Evolutionary conservation across 2,113 vertebrate species (phyloP).

Genomic region (Semicossyphus pulcher): DNA sequence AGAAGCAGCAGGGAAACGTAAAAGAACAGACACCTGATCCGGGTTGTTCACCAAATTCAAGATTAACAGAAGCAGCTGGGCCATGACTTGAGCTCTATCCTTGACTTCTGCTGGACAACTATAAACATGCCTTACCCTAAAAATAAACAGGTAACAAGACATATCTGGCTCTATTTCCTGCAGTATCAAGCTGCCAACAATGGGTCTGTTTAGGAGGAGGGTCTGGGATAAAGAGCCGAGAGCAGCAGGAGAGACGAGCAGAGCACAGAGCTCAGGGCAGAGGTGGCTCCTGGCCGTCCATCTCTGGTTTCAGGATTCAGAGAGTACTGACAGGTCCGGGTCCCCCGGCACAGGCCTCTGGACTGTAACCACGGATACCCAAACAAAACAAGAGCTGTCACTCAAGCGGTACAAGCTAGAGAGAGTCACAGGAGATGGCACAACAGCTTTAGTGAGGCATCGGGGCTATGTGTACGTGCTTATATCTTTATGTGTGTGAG

Average conservation of each 20-base stretch:
- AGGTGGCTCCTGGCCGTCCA: no score
- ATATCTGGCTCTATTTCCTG: constrained; percentile 13
- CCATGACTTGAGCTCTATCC: not conserved
- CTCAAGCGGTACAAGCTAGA: constrained; percentile 65
- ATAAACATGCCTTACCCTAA: no score
- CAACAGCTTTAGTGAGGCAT: constrained; percentile 62
- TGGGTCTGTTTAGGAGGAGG: no score
- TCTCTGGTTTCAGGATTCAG: no score
- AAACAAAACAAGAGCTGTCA: constrained; percentile 77
- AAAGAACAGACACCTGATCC: constrained; percentile 63
- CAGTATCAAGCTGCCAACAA: constrained; percentile 10
- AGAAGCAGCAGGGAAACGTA: constrained; percentile 33
- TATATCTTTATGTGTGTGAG: constrained; percentile 43
- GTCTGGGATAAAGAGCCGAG: no score
- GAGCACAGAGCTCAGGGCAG: no score
- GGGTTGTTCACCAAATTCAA: constrained; percentile 40
- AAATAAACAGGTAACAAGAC: not conserved
- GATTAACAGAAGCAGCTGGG: constrained; percentile 53
- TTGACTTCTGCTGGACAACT: no score
- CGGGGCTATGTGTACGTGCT: no score
- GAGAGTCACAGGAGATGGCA: constrained; percentile 66
- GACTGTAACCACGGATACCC: no score
- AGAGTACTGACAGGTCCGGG: no score
- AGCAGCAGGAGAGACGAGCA: no score
- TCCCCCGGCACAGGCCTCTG: no score